phyloP scores from a whole-genome alignment of 1,140 invertebrate species.

The Euura lappo region DNA sequence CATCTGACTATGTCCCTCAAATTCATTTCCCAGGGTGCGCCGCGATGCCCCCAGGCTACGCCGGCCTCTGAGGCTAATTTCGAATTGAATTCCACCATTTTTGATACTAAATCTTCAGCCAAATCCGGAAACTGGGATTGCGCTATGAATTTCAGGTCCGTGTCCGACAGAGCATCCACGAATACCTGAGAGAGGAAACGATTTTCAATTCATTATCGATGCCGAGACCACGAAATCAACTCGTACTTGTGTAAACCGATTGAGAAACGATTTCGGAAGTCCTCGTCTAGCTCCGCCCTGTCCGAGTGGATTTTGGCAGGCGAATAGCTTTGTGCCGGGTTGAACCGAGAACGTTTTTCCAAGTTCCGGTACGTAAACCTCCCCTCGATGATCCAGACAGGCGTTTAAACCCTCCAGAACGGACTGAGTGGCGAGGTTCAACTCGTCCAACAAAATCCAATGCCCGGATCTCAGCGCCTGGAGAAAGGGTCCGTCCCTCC shows the following conservation, averaged over 20 bases:
- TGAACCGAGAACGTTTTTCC: slow-evolving; percentile 84
- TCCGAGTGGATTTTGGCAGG: slow-evolving; percentile 96
- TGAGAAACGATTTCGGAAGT: slow-evolving; percentile 95
- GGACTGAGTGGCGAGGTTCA: slow-evolving; percentile 98
- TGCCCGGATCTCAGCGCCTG: slow-evolving; percentile 89
- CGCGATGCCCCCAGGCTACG: slow-evolving; percentile 73
- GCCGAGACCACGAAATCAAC: neutral
- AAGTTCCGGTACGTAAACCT: slow-evolving; percentile 95
- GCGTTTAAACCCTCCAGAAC: slow-evolving; percentile 98
- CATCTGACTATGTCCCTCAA: slow-evolving; percentile 93
- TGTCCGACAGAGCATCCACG: slow-evolving; percentile 77
- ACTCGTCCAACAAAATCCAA: slow-evolving; percentile 98
- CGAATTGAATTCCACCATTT: slow-evolving; percentile 85
- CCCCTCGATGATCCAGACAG: slow-evolving; percentile 96
- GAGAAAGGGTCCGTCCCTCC: slow-evolving; percentile 95
- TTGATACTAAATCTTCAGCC: slow-evolving; percentile 64
- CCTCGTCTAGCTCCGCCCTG: slow-evolving; percentile 96
- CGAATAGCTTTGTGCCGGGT: slow-evolving; percentile 87
- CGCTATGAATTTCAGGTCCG: slow-evolving; percentile 76
- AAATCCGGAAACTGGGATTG: slow-evolving; percentile 63
- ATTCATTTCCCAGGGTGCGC: slow-evolving; percentile 97
- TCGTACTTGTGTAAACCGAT: slow-evolving; percentile 92
- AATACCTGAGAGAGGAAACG: slow-evolving; percentile 69
- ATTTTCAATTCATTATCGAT: neutral
- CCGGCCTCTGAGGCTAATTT: slow-evolving; percentile 71